Evolutionary conservation across 2,797 vertebrate genomes (phyloP).

Genomic region (Phyllotis vaccarum): DNA sequence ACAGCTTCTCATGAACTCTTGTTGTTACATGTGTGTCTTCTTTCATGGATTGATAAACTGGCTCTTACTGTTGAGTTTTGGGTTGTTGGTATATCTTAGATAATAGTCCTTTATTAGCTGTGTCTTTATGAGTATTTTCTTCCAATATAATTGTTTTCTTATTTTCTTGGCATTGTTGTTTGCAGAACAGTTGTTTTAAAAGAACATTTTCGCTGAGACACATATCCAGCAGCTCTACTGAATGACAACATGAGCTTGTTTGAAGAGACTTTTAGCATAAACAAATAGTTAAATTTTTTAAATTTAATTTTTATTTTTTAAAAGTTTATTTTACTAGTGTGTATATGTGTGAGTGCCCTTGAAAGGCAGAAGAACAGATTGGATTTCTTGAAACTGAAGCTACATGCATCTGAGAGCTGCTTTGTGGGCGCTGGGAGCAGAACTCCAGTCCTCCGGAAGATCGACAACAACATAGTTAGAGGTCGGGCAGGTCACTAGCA

Average conservation of each 20-base stretch:
- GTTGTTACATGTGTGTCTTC: background rate
- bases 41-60: background rate
- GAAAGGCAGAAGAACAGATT: background rate
- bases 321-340: background rate
- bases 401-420: background rate
- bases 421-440: background rate
- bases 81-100: background rate
- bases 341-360: background rate
- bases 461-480: background rate
- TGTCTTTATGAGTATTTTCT: background rate
- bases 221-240: constrained; percentile 77
- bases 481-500: background rate
- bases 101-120: background rate
- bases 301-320: background rate
- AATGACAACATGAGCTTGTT: constrained; percentile 72
- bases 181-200: background rate
- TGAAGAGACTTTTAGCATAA: constrained; percentile 71
- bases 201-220: constrained; percentile 13
- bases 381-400: background rate
- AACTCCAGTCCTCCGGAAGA: background rate
- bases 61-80: background rate
- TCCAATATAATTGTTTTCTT: background rate
- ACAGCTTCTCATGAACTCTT: background rate
- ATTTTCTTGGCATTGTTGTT: constrained; percentile 16
- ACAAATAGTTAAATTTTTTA: constrained; percentile 63